Conservation (phyloP, 2,113 vertebrate species). For the Odocoileus virginianus region DNA sequence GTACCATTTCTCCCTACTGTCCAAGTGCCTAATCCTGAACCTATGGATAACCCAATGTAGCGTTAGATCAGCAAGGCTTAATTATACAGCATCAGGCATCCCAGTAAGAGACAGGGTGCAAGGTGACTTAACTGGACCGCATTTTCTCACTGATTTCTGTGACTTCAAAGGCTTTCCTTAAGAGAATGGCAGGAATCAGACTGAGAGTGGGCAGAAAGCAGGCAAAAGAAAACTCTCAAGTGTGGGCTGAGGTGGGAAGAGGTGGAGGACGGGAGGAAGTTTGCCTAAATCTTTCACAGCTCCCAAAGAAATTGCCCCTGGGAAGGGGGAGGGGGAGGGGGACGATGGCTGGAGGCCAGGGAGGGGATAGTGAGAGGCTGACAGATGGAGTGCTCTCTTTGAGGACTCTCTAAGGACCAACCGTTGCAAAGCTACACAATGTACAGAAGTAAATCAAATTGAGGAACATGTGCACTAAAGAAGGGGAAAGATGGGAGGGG, state of each 20-base stretch:
- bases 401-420: constrained; percentile 69
- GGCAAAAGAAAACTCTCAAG: background rate
- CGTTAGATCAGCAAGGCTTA: constrained; percentile 1
- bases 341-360: constrained; percentile 6
- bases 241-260: background rate
- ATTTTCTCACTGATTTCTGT: background rate
- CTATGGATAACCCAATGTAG: background rate
- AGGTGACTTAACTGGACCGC: background rate
- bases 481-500: constrained; percentile 4
- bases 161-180: background rate
- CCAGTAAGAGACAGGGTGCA: background rate
- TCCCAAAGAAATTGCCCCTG: background rate
- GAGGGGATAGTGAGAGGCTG: constrained; percentile 29
- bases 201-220: background rate
- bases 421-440: constrained; percentile 64
- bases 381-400: constrained; percentile 69
- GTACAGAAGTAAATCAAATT: constrained; percentile 73
- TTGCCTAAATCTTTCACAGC: background rate
- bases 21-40: background rate
- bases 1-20: background rate
- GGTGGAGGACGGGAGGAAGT: background rate
- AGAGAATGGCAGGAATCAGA: background rate
- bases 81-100: background rate
- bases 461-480: constrained; percentile 64
- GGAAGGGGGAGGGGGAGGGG: background rate